Percentiles rank a stretch among this genome's conserved stretches.
Evolutionary conservation across 1,140 invertebrate species (phyloP).

Genomic region (Drosophila sp.): DNA sequence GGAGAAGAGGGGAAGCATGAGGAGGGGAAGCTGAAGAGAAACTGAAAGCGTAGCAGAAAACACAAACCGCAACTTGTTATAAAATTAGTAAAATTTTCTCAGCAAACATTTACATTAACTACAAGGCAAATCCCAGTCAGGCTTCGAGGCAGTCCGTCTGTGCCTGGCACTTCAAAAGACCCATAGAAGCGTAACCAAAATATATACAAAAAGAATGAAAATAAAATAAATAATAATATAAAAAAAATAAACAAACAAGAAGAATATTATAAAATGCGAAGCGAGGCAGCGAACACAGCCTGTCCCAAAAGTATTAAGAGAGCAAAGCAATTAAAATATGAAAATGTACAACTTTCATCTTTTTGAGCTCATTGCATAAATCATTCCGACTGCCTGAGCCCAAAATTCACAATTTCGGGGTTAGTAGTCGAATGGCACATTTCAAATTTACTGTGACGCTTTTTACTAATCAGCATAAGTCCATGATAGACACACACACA

Average conservation of each 20-base stretch:
- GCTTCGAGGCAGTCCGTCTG: conserved; percentile 16
- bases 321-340: conserved; percentile 84
- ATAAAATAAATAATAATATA: conserved; percentile 47
- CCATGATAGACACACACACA: conserved; percentile 55
- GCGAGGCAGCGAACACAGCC: conserved; percentile 23
- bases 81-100: conserved; percentile 83
- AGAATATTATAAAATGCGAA: conserved; percentile 49
- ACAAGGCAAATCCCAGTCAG: conserved; percentile 57
- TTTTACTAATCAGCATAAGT: conserved; percentile 82
- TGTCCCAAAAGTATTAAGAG: conserved; percentile 83
- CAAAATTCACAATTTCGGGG: conserved; percentile 47
- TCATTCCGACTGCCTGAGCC: conserved; percentile 75
- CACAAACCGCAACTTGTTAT: conserved; percentile 81
- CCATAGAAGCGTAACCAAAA: conserved; percentile 76
- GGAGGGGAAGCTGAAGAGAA: conserved; percentile 39
- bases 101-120: conserved; percentile 83
- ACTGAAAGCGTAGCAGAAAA: conserved; percentile 74
- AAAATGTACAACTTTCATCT: conserved; percentile 84
- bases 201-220: conserved; percentile 28
- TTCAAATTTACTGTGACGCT: conserved; percentile 80
- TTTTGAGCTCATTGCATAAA: conserved; percentile 83
- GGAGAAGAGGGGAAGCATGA: background rate
- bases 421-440: conserved; percentile 46
- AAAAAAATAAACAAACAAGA: conserved; percentile 47
- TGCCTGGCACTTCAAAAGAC: conserved; percentile 70